Conservation (phyloP, 2,888 invertebrate genomes). For the Branchipolynoe longqiensis region DNA sequence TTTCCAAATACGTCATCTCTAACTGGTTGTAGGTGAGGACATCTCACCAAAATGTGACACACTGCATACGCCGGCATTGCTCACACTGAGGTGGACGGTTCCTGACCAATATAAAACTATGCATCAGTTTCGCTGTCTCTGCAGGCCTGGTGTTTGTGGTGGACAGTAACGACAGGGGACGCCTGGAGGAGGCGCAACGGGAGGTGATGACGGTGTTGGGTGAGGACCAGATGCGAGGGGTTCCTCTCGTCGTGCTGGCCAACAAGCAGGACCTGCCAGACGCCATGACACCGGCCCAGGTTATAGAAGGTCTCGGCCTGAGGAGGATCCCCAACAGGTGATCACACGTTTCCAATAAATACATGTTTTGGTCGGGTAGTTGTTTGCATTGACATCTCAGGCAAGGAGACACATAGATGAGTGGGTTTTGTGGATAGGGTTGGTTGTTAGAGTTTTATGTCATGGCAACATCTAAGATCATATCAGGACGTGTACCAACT, state of each 20-base stretch:
- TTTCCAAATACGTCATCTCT: no score
- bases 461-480: no score
- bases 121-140: background rate
- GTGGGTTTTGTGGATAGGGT: no score
- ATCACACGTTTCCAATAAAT: no score
- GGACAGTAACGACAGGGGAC: conserved; percentile 78
- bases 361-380: no score
- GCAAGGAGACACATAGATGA: no score
- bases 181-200: conserved; percentile 76
- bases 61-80: no score
- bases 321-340: conserved; percentile 67
- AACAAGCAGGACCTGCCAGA: conserved; percentile 81
- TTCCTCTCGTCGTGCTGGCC: conserved; percentile 80
- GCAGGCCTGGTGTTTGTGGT: conserved; percentile 79
- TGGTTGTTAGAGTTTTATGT: no score
- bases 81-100: background rate
- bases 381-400: no score
- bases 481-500: no score
- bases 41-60: no score
- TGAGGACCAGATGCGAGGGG: conserved; percentile 75
- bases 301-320: conserved; percentile 75
- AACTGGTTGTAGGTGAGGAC: no score
- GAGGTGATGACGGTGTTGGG: conserved; percentile 76
- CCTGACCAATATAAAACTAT: background rate
- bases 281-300: conserved; percentile 73